Conservation (phyloP, 2,797 vertebrate species). For the Trichosurus vulpecula region DNA sequence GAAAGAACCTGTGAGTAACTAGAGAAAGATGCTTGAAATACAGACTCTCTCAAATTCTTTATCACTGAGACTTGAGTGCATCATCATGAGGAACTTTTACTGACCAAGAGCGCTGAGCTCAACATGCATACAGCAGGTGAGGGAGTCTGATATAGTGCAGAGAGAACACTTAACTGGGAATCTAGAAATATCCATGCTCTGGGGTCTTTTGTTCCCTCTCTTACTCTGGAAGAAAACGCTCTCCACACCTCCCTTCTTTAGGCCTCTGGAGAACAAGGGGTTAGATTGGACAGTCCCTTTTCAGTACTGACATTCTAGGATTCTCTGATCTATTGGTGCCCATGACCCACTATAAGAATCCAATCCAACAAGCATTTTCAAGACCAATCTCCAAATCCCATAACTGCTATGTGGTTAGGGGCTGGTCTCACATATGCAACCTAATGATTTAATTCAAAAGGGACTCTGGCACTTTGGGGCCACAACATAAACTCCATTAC, state of each 20-base stretch:
- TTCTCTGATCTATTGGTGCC: not conserved
- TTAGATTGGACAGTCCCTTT: not conserved
- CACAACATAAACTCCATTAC: slow-evolving; percentile 1
- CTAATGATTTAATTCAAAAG: not conserved
- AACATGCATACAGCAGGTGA: not conserved
- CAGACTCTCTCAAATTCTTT: not conserved
- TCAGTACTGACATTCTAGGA: not conserved
- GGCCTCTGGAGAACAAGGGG: not conserved
- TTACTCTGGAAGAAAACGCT: not conserved
- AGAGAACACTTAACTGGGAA: not conserved
- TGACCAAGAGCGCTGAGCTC: not conserved
- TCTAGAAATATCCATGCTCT: not conserved
- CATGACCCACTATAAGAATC: not conserved
- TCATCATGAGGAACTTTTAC: not conserved
- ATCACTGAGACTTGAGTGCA: not conserved
- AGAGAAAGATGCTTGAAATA: not conserved
- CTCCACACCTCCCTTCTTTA: not conserved
- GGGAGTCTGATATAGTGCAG: not conserved
- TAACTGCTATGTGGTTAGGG: not conserved
- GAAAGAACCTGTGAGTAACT: not conserved
- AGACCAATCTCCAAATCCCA: not conserved
- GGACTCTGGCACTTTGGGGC: not conserved
- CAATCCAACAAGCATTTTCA: not conserved
- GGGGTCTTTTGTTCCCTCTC: not conserved
- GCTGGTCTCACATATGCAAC: not conserved